phyloP scores from a whole-genome alignment of 2,797 vertebrate genomes.

The Parauchenoglanis punctatus region DNA sequence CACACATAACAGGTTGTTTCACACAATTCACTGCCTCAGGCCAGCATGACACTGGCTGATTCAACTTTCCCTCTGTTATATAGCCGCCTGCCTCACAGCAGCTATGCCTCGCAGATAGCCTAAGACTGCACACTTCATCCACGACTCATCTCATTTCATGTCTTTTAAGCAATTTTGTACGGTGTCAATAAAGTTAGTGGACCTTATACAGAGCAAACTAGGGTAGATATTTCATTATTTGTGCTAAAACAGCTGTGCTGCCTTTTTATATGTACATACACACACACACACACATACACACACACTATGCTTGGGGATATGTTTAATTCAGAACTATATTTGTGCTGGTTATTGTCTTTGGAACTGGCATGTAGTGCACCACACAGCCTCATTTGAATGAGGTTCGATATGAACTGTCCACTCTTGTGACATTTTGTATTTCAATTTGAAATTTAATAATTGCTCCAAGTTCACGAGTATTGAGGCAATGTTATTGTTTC shows the following conservation, averaged over 20 bases:
- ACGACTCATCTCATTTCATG: slow-evolving; percentile 14
- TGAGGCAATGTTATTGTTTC: neutral
- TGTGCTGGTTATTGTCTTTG: neutral
- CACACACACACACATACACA: neutral
- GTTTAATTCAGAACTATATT: neutral
- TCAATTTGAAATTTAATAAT: neutral
- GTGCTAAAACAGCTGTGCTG: neutral
- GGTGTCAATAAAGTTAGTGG: neutral
- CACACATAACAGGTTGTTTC: neutral
- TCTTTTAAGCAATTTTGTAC: slow-evolving; percentile 1
- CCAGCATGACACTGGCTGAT: slow-evolving; percentile 47
- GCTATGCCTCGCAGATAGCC: slow-evolving; percentile 50
- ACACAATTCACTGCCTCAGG: slow-evolving; percentile 8
- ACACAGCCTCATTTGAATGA: neutral
- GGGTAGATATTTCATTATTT: neutral
- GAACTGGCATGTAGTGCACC: neutral
- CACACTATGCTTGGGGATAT: neutral
- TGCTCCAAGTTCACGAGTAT: neutral
- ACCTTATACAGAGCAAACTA: neutral
- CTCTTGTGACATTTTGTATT: neutral
- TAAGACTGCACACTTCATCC: neutral
- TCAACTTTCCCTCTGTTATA: slow-evolving; percentile 26
- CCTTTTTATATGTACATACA: neutral
- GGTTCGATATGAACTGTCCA: no score
- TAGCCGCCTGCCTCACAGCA: slow-evolving; percentile 22